These are phyloP conservation scores for Drosophila simulans DNA, from an alignment of 1,140 invertebrate genomes.

Conservation along the genomic window DNA sequence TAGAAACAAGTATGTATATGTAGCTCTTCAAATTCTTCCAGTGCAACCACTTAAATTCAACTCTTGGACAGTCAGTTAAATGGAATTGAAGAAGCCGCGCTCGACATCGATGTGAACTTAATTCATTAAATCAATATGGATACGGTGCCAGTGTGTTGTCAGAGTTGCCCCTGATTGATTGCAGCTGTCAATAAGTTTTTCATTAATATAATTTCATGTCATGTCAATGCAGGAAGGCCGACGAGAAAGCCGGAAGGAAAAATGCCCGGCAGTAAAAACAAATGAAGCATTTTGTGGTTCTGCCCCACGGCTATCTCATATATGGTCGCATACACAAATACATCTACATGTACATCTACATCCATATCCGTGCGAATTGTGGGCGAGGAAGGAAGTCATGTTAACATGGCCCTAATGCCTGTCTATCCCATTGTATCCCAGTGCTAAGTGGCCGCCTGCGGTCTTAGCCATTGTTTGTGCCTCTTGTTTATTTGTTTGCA, in stretches of 20 bases:
- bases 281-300: conserved; percentile 71
- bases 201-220: conserved; percentile 81
- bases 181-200: conserved; percentile 81
- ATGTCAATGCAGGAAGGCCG: conserved; percentile 51
- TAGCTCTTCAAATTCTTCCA: background rate
- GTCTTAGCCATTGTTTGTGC: conserved; percentile 59
- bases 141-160: conserved; percentile 51
- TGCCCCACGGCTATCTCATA: conserved; percentile 3
- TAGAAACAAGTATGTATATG: too few species aligned
- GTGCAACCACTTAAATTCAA: conserved; percentile 26
- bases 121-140: conserved; percentile 67
- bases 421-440: conserved; percentile 41
- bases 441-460: conserved; percentile 69
- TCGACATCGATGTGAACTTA: conserved; percentile 57
- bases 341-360: background rate
- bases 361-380: conserved; percentile 31
- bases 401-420: conserved; percentile 75
- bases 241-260: conserved; percentile 17
- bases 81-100: conserved; percentile 23
- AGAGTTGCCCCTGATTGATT: conserved; percentile 66
- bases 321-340: background rate
- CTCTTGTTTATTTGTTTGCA: conserved; percentile 62
- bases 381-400: conserved; percentile 57
- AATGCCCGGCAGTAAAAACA: conserved; percentile 64
- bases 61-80: conserved; percentile 33